A percentile compares a stretch with the other conserved stretches of the same genome.
Conservation (phyloP, 2,113 vertebrate species). For the Pan troglodytes region NHGRI_mPanTro3-v2.1_pri NC_072401.2:84087001-84087500, state of each 20-base stretch:
- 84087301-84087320: neutral
- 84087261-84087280: neutral
- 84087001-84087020: neutral
- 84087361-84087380: neutral
- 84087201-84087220: neutral
- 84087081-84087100: constrained; percentile 3
- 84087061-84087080: neutral
- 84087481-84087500: neutral
- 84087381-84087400: neutral
- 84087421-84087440: neutral
- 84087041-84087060: neutral
- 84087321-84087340: neutral
- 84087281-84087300: neutral
- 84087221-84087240: neutral
- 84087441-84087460: neutral
- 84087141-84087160: neutral
- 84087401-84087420: neutral
- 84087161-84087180: neutral
- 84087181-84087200: neutral
- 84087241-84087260: neutral
- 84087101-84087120: neutral
- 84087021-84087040: neutral
- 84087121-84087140: neutral
- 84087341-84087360: neutral
- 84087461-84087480: neutral